These are phyloP conservation scores for Pelochelys cantorii DNA, from an alignment of 2,797 vertebrate genomes.

Conservation along the genomic window DNA sequence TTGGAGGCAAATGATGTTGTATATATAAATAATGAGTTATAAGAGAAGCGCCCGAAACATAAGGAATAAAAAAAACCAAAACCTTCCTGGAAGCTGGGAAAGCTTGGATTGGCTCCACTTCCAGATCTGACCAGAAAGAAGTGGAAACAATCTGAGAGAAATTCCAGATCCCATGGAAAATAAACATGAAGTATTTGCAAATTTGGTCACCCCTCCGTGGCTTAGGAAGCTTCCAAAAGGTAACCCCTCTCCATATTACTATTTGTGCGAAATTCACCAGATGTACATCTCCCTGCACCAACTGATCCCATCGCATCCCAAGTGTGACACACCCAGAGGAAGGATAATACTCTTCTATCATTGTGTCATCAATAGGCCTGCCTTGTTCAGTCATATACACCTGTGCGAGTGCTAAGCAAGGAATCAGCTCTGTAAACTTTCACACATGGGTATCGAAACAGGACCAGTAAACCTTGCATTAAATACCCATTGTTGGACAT, in stretches of 20 bases:
- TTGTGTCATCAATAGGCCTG: background rate
- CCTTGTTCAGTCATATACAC: background rate
- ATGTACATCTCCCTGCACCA: background rate
- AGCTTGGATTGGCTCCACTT: background rate
- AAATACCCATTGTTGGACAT: background rate
- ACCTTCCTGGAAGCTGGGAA: background rate
- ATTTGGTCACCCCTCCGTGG: background rate
- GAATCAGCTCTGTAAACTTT: background rate
- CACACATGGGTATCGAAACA: background rate
- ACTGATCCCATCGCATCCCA: background rate
- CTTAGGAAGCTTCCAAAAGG: background rate
- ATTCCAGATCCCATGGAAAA: background rate
- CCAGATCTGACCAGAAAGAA: background rate
- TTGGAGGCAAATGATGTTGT: background rate
- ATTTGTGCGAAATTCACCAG: background rate
- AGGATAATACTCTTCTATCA: background rate
- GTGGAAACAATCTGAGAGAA: background rate
- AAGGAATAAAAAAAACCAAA: background rate
- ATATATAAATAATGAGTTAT: background rate
- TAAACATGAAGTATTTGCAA: background rate
- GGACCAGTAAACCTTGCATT: background rate
- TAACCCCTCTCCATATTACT: no score
- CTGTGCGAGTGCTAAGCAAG: background rate
- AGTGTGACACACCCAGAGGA: no score
- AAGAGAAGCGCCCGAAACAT: background rate